Conservation (phyloP, 2,113 vertebrate species). For the Cryptomyrus ogoouensis region DNA sequence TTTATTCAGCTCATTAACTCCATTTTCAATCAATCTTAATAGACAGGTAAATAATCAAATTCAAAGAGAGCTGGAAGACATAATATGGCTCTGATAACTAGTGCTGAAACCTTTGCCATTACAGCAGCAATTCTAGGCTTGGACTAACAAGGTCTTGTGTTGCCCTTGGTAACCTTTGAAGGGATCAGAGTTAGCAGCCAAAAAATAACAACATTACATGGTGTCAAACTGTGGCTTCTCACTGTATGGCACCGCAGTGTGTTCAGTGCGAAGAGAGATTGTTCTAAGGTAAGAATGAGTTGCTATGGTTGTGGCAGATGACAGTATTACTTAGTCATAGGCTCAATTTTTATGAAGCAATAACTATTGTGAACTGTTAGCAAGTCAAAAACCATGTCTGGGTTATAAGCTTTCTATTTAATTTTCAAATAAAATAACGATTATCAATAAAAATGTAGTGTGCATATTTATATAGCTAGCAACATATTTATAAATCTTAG, state of each 20-base stretch:
- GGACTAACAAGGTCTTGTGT: background rate
- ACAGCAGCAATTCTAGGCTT: background rate
- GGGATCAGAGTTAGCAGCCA: background rate
- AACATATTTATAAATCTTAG: background rate
- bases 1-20: background rate
- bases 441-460: background rate
- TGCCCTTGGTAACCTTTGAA: background rate
- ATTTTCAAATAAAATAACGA: background rate
- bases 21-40: background rate
- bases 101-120: background rate
- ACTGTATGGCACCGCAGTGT: too few species aligned
- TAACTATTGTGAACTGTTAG: background rate
- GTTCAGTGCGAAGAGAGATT: background rate
- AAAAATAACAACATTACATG: conserved; percentile 1
- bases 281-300: background rate
- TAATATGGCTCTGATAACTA: background rate
- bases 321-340: background rate
- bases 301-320: background rate
- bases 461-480: background rate
- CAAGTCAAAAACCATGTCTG: background rate
- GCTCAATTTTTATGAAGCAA: background rate
- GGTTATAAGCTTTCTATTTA: background rate
- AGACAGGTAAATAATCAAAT: background rate
- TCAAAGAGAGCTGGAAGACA: background rate
- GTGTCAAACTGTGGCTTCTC: background rate